These are phyloP conservation scores for Neocloeon triangulifer DNA, from an alignment of 1,140 invertebrate genomes.

Conservation along the genomic window DNA sequence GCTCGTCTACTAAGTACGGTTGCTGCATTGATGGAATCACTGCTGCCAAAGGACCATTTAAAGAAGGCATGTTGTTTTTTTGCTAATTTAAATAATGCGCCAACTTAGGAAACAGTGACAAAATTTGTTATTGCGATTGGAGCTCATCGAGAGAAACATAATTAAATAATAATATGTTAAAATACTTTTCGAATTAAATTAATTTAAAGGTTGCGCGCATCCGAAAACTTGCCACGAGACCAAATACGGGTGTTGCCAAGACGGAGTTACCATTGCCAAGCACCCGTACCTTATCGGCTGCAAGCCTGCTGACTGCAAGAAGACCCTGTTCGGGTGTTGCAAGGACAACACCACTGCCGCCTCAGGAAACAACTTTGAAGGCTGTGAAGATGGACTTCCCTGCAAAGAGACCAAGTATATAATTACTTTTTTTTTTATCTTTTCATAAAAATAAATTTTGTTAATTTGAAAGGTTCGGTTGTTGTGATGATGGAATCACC, in stretches of 20 bases:
- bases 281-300: constrained; percentile 53
- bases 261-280: constrained; percentile 59
- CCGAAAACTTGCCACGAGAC: constrained; percentile 57
- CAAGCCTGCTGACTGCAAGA: constrained; percentile 43
- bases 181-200: not conserved
- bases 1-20: constrained; percentile 49
- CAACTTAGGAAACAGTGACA: not conserved
- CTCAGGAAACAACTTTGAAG: constrained; percentile 59
- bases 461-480: constrained; percentile 25
- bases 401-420: constrained; percentile 36
- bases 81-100: not conserved
- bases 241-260: constrained; percentile 69
- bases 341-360: constrained; percentile 54
- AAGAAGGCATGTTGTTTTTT: constrained; percentile 28
- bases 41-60: constrained; percentile 60
- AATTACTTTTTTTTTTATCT: not conserved
- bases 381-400: constrained; percentile 37
- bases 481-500: constrained; percentile 39
- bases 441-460: constrained; percentile 1
- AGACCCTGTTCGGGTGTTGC: constrained; percentile 68
- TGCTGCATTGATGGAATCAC: constrained; percentile 78
- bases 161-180: not conserved
- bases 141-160: no score
- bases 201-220: constrained; percentile 32
- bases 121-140: no score